A percentile compares a stretch with the other conserved stretches of the same genome.
Conservation (phyloP, 2,797 vertebrate species). For the Argyrosomus regius region DNA sequence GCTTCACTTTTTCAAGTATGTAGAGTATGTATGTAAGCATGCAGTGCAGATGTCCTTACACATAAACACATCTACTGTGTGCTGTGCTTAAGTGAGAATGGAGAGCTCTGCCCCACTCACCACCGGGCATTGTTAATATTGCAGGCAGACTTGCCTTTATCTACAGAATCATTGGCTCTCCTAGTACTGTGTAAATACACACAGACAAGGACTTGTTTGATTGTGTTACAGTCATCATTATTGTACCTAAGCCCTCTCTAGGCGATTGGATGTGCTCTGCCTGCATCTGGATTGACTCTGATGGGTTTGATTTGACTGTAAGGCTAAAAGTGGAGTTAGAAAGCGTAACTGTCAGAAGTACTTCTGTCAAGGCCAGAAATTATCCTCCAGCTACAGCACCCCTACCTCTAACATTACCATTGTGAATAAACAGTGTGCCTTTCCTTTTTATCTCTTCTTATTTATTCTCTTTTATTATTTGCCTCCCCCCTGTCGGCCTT, state of each 20-base stretch:
- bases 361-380: conserved; percentile 68
- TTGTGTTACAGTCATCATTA: conserved; percentile 81
- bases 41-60: neutral
- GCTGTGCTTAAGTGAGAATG: neutral
- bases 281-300: conserved; percentile 61
- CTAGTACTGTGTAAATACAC: conserved; percentile 43
- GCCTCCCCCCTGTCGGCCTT: conserved; percentile 47
- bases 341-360: conserved; percentile 71
- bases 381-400: conserved; percentile 45
- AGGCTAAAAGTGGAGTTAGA: conserved; percentile 61
- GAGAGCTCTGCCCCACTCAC: conserved; percentile 11
- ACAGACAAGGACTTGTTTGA: conserved; percentile 73
- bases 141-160: conserved; percentile 45
- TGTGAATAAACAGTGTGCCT: conserved; percentile 53
- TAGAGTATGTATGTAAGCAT: neutral
- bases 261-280: conserved; percentile 54
- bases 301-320: conserved; percentile 69
- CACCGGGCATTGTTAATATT: conserved; percentile 41
- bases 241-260: conserved; percentile 51
- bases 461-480: conserved; percentile 54
- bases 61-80: neutral
- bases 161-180: conserved; percentile 27
- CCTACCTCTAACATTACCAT: conserved; percentile 41
- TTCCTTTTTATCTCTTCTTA: conserved; percentile 21
- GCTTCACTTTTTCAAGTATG: neutral